Conservation (phyloP, 1,140 invertebrate species). For the Pissodes strobi region DNA sequence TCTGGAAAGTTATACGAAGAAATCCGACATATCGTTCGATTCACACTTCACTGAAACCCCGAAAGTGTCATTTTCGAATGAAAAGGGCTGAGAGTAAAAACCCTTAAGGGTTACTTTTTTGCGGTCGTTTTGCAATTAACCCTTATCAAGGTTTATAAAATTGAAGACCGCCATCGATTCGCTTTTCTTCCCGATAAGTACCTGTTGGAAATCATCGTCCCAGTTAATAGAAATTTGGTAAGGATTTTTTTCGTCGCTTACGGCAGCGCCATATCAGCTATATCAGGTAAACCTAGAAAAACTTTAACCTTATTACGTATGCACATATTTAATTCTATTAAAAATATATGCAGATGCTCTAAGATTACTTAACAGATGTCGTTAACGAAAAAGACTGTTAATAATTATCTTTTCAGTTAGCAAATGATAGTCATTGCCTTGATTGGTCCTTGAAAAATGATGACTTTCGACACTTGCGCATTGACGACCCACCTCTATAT, state of each 20-base stretch:
- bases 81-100: neutral
- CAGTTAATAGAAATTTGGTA: neutral
- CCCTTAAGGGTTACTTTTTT: conserved; percentile 1
- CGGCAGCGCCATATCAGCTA: neutral
- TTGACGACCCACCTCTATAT: too few relatives aligned
- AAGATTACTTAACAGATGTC: neutral
- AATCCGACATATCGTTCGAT: too few relatives aligned
- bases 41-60: neutral
- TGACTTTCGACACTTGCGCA: too few relatives aligned
- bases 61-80: neutral
- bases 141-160: conserved; percentile 3
- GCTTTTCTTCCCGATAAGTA: neutral
- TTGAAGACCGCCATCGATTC: conserved; percentile 1
- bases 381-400: too few relatives aligned
- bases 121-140: conserved; percentile 6
- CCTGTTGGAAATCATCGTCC: neutral
- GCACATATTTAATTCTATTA: neutral
- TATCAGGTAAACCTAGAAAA: too few relatives aligned
- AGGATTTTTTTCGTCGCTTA: neutral
- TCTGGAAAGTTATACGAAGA: too few relatives aligned
- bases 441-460: too few relatives aligned
- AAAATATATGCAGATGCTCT: neutral
- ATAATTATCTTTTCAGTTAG: too few relatives aligned
- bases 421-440: too few relatives aligned
- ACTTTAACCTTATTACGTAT: too few relatives aligned